Percentiles rank a stretch among this genome's conserved stretches.
Conservation (phyloP, 2,113 vertebrate genomes). For the Ciconia maguari region DNA sequence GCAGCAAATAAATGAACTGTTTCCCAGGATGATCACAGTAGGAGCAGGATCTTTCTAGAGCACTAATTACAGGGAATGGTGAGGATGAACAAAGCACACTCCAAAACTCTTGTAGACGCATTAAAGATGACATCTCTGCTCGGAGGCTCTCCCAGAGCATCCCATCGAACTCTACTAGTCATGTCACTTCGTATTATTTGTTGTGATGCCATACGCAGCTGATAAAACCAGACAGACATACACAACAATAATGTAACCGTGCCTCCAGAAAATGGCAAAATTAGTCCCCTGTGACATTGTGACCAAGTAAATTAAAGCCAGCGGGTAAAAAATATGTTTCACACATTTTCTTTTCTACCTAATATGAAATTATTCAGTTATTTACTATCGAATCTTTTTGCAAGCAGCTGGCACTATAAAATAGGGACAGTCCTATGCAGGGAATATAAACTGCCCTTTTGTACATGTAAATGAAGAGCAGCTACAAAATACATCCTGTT, state of each 20-base stretch:
- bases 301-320: slow-evolving; percentile 23
- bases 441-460: slow-evolving; percentile 11
- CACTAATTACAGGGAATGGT: not conserved
- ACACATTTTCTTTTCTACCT: not conserved
- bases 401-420: not conserved
- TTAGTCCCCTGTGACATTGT: slow-evolving; percentile 42
- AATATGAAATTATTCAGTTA: not conserved
- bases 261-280: slow-evolving; percentile 49
- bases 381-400: not conserved
- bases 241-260: not conserved
- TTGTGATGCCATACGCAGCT: not conserved
- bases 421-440: not conserved
- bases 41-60: not conserved
- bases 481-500: slow-evolving; percentile 43
- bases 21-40: slow-evolving; percentile 4
- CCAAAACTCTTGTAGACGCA: not conserved
- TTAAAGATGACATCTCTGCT: slow-evolving; percentile 44
- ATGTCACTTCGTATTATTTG: slow-evolving; percentile 35
- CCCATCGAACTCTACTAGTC: not conserved
- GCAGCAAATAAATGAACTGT: not conserved
- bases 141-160: slow-evolving; percentile 31
- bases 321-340: not conserved
- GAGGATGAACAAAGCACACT: slow-evolving; percentile 16
- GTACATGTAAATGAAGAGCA: not conserved
- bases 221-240: slow-evolving; percentile 33